phyloP scores from a whole-genome alignment of 2,888 invertebrate genomes.

The Osedax fenrisi region DNA sequence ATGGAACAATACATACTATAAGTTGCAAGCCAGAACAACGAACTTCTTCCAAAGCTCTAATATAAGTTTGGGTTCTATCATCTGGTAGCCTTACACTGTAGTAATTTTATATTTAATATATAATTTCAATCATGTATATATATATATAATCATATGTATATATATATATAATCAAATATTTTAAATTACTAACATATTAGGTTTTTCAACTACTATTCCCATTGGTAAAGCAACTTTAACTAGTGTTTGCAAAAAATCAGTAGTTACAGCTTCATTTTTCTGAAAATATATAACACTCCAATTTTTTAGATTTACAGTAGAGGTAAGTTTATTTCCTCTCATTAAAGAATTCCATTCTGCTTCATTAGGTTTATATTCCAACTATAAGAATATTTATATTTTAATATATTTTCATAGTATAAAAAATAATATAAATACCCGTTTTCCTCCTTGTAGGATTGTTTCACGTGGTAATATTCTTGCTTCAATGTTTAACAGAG shows the following conservation, averaged over 20 bases:
- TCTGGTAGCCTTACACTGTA: no score
- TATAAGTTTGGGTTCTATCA: slow-evolving; percentile 38
- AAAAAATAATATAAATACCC: neutral
- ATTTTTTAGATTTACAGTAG: slow-evolving; percentile 40
- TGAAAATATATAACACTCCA: slow-evolving; percentile 46
- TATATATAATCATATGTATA: no score
- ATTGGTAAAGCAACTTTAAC: slow-evolving; percentile 46
- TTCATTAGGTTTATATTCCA: slow-evolving; percentile 49
- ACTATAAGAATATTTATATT: neutral
- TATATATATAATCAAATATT: no score
- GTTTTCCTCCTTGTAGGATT: neutral
- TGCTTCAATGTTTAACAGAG: neutral
- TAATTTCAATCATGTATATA: no score
- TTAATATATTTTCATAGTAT: neutral
- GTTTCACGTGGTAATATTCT: neutral
- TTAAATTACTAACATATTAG: slow-evolving; percentile 42
- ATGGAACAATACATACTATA: slow-evolving; percentile 56
- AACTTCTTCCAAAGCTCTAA: slow-evolving; percentile 38
- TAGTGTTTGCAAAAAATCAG: slow-evolving; percentile 44
- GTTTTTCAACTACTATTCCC: slow-evolving; percentile 44
- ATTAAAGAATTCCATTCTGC: slow-evolving; percentile 70
- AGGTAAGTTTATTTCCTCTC: slow-evolving; percentile 49
- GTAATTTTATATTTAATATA: no score
- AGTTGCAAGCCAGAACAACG: slow-evolving; percentile 44
- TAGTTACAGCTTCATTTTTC: slow-evolving; percentile 37